Conservation (phyloP, 2,888 invertebrate genomes). For the Ypsolopha sequella region DNA sequence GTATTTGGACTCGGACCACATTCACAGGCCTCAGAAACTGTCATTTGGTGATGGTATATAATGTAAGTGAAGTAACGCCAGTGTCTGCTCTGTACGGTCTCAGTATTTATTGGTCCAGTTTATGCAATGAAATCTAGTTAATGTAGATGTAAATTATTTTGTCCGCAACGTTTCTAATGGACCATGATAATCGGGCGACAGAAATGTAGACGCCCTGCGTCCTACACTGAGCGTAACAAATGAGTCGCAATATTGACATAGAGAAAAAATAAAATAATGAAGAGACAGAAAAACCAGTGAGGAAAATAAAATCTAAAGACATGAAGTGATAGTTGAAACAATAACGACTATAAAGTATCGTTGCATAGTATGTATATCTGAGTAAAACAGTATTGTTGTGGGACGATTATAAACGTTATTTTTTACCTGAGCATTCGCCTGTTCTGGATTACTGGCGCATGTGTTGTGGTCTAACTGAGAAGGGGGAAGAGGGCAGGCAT, state of each 20-base stretch:
- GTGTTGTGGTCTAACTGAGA: constrained; percentile 89
- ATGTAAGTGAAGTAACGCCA: constrained; percentile 67
- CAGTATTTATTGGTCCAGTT: constrained; percentile 56
- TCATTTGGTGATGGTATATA: constrained; percentile 53
- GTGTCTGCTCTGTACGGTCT: constrained; percentile 58
- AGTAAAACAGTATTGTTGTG: constrained; percentile 57
- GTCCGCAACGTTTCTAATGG: constrained; percentile 17
- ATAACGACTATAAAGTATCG: constrained; percentile 53
- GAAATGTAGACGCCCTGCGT: constrained; percentile 27
- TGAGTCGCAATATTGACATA: constrained; percentile 42
- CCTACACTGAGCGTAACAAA: constrained; percentile 54
- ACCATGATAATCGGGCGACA: constrained; percentile 28
- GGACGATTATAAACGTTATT: constrained; percentile 62
- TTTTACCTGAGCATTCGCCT: constrained; percentile 79
- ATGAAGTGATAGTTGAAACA: constrained; percentile 62
- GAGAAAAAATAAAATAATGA: constrained; percentile 35
- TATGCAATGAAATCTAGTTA: constrained; percentile 47
- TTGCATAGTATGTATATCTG: constrained; percentile 55
- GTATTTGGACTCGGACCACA: constrained; percentile 36
- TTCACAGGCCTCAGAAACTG: constrained; percentile 51
- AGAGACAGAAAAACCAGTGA: constrained; percentile 42
- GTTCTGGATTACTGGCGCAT: constrained; percentile 80
- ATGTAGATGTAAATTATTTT: constrained; percentile 16
- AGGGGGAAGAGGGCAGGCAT: constrained; percentile 93
- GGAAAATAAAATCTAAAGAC: constrained; percentile 52